Conservation (phyloP, 2,888 invertebrate species). For the Heliothis peltigera region DNA sequence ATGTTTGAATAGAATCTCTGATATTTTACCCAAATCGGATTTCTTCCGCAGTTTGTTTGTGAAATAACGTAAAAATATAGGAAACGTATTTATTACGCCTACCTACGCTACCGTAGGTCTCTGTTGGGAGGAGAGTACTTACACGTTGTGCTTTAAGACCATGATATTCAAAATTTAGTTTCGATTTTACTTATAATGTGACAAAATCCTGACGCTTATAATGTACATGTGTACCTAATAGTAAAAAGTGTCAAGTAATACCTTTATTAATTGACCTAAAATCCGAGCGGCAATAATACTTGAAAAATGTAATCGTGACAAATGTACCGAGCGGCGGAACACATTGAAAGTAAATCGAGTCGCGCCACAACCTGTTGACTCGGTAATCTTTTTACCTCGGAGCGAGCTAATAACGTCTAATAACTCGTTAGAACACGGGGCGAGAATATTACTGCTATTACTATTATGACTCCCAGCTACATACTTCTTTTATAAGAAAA, state of each 20-base stretch:
- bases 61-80: background rate
- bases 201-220: too few species aligned
- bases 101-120: background rate
- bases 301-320: background rate
- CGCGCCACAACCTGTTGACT: background rate
- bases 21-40: background rate
- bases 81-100: background rate
- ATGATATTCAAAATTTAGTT: too few species aligned
- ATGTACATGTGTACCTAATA: too few species aligned
- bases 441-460: background rate
- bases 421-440: background rate
- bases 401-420: background rate
- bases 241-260: background rate
- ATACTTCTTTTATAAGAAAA: too few species aligned
- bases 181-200: too few species aligned
- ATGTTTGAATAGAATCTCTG: background rate
- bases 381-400: background rate
- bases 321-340: background rate
- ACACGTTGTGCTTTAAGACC: too few species aligned
- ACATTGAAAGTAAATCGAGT: background rate
- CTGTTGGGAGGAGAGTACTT: background rate
- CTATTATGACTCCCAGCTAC: too few species aligned
- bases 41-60: background rate
- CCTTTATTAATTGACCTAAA: background rate
- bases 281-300: background rate